These are phyloP conservation scores for Xiphophorus birchmanni DNA, from an alignment of 2,797 vertebrate species.

Conservation along the genomic window DNA sequence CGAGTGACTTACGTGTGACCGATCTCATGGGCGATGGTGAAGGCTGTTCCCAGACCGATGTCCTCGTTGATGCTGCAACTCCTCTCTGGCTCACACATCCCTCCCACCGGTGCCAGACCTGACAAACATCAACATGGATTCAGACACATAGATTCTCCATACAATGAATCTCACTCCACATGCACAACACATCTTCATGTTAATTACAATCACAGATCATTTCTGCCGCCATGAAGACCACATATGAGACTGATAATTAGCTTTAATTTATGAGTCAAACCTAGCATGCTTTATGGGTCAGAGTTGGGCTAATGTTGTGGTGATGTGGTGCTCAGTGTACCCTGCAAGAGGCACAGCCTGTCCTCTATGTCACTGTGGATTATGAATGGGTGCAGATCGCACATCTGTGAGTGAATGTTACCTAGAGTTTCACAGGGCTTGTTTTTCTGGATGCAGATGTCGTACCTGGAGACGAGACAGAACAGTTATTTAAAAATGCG, in stretches of 20 bases:
- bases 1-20: slow-evolving; percentile 93
- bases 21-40: slow-evolving; percentile 98
- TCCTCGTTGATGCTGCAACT: slow-evolving; percentile 99
- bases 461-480: slow-evolving; percentile 82
- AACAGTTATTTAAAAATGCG: background rate
- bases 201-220: background rate
- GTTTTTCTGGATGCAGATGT: slow-evolving; percentile 99
- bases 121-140: slow-evolving; percentile 3
- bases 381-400: background rate
- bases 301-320: background rate
- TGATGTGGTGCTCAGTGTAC: background rate
- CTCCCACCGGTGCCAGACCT: slow-evolving; percentile 96
- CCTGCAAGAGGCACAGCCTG: background rate
- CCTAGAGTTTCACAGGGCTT: slow-evolving; percentile 98
- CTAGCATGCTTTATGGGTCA: background rate
- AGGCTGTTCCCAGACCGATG: slow-evolving; percentile 96
- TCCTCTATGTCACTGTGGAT: background rate
- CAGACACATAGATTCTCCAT: background rate
- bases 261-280: background rate
- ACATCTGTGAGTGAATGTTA: slow-evolving; percentile 66
- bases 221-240: background rate
- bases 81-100: slow-evolving; percentile 96
- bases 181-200: background rate
- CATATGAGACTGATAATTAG: background rate
- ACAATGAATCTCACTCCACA: background rate